Percentiles rank a stretch among this genome's conserved stretches.
These are phyloP conservation scores for Cheilosia vernalis DNA, from an alignment of 2,888 invertebrate species.

Conservation along the genomic window DNA sequence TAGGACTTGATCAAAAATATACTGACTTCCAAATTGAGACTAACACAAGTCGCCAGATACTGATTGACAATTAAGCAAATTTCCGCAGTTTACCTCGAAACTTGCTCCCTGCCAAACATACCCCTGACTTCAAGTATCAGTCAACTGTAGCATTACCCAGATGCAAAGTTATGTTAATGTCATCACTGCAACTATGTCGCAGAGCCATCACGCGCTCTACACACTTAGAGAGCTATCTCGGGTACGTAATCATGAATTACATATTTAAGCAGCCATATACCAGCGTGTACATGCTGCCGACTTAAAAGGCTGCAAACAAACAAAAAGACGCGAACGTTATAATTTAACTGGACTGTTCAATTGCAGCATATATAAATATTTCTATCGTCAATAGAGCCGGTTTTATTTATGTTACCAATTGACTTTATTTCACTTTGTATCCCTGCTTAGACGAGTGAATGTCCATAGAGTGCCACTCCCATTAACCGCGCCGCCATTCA, in stretches of 20 bases:
- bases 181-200: conserved; percentile 19
- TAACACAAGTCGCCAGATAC: no score
- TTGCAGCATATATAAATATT: conserved; percentile 16
- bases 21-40: no score
- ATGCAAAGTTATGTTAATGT: conserved; percentile 40
- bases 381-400: conserved; percentile 50
- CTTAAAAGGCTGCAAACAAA: conserved; percentile 35
- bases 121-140: not conserved
- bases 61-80: no score
- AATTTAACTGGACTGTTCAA: conserved; percentile 42
- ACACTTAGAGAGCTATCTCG: conserved; percentile 43
- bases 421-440: conserved; percentile 20
- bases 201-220: conserved; percentile 41
- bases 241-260: conserved; percentile 55
- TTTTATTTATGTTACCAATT: conserved; percentile 64
- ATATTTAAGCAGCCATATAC: conserved; percentile 32
- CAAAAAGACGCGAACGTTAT: not conserved
- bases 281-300: conserved; percentile 11
- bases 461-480: conserved; percentile 59
- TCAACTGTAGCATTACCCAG: no score
- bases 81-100: no score
- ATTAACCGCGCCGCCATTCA: conserved; percentile 48
- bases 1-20: no score
- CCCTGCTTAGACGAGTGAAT: conserved; percentile 44
- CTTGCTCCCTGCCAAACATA: not conserved